phyloP scores from a whole-genome alignment of 2,113 vertebrate species.

The Ploceus nigricollis region DNA sequence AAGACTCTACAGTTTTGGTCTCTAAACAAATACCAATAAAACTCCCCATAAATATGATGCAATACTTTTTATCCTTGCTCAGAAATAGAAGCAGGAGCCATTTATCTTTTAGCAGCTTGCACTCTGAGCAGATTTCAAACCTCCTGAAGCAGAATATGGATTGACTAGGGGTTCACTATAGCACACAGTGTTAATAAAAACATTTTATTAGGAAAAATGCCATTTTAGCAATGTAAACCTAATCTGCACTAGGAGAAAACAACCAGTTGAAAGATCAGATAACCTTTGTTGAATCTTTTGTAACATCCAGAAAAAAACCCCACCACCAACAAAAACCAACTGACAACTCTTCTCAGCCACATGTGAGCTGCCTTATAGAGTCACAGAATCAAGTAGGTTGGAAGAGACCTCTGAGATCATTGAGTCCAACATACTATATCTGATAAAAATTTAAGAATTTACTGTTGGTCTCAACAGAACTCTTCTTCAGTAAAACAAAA shows the following conservation, averaged over 20 bases:
- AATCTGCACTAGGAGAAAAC: neutral
- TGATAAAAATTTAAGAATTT: neutral
- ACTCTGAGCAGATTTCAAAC: neutral
- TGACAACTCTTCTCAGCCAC: neutral
- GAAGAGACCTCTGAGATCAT: neutral
- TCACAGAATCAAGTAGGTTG: neutral
- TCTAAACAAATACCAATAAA: neutral
- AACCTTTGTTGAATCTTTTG: neutral
- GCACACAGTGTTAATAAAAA: neutral
- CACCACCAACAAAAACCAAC: neutral
- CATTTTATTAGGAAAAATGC: neutral
- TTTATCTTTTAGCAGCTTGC: neutral
- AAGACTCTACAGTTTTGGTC: neutral
- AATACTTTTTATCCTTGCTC: neutral
- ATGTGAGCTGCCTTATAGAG: neutral
- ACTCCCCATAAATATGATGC: neutral
- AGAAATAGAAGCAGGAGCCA: neutral
- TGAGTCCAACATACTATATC: neutral
- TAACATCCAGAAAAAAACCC: rapidly evolving
- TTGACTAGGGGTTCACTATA: neutral
- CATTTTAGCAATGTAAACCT: neutral
- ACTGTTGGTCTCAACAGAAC: neutral
- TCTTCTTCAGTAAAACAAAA: neutral
- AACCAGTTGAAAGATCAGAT: neutral
- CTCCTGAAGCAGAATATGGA: neutral